Base-by-base conservation (phyloP, 2,113 vertebrate species). In the Cromileptes altivelis region DNA sequence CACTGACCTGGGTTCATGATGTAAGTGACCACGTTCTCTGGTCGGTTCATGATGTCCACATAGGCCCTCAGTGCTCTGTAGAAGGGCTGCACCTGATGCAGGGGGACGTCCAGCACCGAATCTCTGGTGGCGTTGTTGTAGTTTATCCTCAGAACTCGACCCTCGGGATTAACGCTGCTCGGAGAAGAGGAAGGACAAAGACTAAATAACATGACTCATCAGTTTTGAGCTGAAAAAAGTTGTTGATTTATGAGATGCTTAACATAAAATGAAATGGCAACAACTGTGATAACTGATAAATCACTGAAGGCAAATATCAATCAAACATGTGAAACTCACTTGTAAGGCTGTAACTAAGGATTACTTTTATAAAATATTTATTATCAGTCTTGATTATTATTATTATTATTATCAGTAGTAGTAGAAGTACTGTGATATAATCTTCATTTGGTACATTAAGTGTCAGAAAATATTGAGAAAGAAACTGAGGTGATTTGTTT, bases 101-200 rank as follows among this genome's bases (percentile, higher is more conserved):
- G 30, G 7, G 97, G 96, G 6, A 97, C 64, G 88, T 99, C 97
- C 89, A 99, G 96, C 81, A 98, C 92, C 0, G 97, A 96, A 69
- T 98, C 97, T 91, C 98, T 94, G 18, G 97, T 99, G 82, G 97
- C 96, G 23, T 99, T 97, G 88, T 99, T 99, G 75, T 92, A 97
- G 92, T 98, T 99, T 85, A 99, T 97, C 69, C 95, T 96, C 70
- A 81, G 64, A 12, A 97, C 94, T 50, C 91, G 93, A 1, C 96
- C 97, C 53, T 95, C 95, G 0, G 88, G 73, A 64, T 98, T 95
- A 10, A 96, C 52, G 1, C 98, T 99, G 84, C 56, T 30, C 70
- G 91, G 69, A 87, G 25, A 53, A 2, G n/a, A 9, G 1, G 14
- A 14, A 13, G 17, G 18, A 13, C 10, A 27, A 8, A 2, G 33